Base-by-base conservation (phyloP, 2,113 vertebrate genomes). In the Neolamprologus sp. region DNA sequence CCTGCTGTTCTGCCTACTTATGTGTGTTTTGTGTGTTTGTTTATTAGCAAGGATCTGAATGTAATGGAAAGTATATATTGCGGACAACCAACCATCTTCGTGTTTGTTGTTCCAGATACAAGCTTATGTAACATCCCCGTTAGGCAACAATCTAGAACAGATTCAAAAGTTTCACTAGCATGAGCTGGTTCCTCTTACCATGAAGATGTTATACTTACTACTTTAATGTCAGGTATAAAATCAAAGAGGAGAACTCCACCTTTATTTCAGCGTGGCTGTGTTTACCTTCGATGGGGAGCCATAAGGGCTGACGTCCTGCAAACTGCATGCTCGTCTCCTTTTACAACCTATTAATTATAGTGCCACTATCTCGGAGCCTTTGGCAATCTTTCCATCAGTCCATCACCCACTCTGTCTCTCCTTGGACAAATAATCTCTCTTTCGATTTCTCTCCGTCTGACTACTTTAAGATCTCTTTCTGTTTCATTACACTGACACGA, bases 341-440 rank as follows among this genome's bases (percentile, higher is more conserved):
- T 94, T 91, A 93, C 92, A 93, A 95, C 90, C 94, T 95, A 94
- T 96, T 95, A 95, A 96, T 96, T 94, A 95, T 80, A 91, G 92
- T 78, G 7, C 90, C 65, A 87, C 90, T 91, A 92, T 93, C 89
- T 81, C 80, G 37, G 92, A 90, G 90, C 86, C 81, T 2, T 5
- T 80, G 85, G 17, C 68, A 79, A 86, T 90, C 90, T 65, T 73
- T 88, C 57, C 86, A 23, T 85, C 83, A 31, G 58, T 51, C 71
- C 23, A 37, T 82, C 33, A 17, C 53, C 47, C 63, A 80, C 79
- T 42, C 40, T 33, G 6, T 83, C 82, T 82, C 31, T n/a, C 55
- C 55, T 53, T 14, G 42, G 68, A 83, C 35, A 37, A 79, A 54
- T 40, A 85, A 88, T 85, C 33, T 71, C 6, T 47, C 26, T 81